phyloP scores from a whole-genome alignment of 2,797 vertebrate species.

The Crenuchus spilurus region DNA sequence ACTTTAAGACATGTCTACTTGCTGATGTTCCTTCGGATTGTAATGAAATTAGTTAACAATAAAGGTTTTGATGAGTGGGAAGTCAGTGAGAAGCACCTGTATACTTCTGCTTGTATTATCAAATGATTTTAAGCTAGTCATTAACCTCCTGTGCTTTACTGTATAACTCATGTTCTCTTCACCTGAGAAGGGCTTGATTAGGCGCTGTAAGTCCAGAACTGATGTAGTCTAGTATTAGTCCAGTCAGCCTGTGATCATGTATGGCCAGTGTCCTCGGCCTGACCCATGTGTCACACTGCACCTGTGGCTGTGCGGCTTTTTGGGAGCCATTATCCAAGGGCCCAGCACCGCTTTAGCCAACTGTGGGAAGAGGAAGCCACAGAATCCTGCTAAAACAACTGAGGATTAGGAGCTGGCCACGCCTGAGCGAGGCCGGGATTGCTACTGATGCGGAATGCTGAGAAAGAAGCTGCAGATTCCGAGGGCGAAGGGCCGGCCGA shows the following conservation, averaged over 20 bases:
- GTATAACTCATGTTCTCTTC: neutral
- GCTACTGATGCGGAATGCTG: conserved; percentile 86
- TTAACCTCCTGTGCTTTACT: too few relatives aligned
- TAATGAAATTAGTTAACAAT: too few relatives aligned
- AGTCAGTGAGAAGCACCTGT: too few relatives aligned
- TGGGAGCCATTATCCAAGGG: conserved; percentile 76
- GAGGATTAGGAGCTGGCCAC: conserved; percentile 79
- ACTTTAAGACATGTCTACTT: too few relatives aligned
- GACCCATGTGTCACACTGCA: conserved; percentile 75
- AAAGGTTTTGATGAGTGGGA: neutral
- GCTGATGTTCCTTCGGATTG: too few relatives aligned
- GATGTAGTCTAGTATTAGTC: neutral
- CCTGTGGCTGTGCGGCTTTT: conserved; percentile 73
- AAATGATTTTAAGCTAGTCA: too few relatives aligned
- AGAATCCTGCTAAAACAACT: conserved; percentile 86
- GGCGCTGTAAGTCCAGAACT: neutral
- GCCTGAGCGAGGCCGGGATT: conserved; percentile 80
- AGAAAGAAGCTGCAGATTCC: conserved; percentile 81
- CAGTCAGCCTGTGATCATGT: conserved; percentile 48
- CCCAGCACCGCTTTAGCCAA: conserved; percentile 78
- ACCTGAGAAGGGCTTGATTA: neutral
- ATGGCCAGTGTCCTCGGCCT: conserved; percentile 55
- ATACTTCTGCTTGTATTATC: neutral
- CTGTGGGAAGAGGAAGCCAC: conserved; percentile 89
- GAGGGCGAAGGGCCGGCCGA: conserved; percentile 74